phyloP scores from a whole-genome alignment of 2,113 vertebrate species.

The Axis porcinus region DNA sequence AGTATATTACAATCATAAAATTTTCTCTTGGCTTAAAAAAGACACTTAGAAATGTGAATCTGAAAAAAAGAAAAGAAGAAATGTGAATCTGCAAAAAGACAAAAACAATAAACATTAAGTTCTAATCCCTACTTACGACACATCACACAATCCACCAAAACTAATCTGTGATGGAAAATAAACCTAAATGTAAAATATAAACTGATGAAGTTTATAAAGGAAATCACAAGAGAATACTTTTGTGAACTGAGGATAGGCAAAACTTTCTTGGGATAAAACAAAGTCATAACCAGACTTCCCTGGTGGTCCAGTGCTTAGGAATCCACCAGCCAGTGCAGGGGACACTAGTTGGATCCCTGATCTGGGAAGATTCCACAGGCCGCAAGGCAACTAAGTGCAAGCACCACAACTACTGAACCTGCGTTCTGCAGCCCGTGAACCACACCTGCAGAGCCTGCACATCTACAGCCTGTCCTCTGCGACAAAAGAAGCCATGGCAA shows the following conservation, averaged over 20 bases:
- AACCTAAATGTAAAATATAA: background rate
- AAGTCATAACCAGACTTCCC: background rate
- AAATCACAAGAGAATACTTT: background rate
- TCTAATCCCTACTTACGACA: background rate
- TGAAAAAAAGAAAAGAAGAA: background rate
- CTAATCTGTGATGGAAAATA: conserved; percentile 11
- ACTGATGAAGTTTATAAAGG: background rate
- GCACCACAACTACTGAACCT: background rate
- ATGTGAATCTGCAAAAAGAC: background rate
- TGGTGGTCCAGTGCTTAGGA: background rate
- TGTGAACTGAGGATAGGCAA: background rate
- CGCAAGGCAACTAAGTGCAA: background rate
- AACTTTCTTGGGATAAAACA: background rate
- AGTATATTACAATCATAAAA: background rate
- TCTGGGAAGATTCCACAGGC: background rate
- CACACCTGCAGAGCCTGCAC: background rate
- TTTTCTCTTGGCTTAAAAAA: background rate
- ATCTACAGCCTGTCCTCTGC: background rate
- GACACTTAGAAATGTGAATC: background rate
- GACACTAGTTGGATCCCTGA: background rate
- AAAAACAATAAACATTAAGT: conserved; percentile 3
- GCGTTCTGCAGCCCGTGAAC: background rate
- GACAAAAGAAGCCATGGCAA: background rate
- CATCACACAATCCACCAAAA: background rate
- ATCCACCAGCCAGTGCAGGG: background rate